Evolutionary conservation across 2,888 invertebrate genomes (phyloP), one percentile per base, ranked within the genome.

Genomic region (Carterocephalus palaemon): DNA sequence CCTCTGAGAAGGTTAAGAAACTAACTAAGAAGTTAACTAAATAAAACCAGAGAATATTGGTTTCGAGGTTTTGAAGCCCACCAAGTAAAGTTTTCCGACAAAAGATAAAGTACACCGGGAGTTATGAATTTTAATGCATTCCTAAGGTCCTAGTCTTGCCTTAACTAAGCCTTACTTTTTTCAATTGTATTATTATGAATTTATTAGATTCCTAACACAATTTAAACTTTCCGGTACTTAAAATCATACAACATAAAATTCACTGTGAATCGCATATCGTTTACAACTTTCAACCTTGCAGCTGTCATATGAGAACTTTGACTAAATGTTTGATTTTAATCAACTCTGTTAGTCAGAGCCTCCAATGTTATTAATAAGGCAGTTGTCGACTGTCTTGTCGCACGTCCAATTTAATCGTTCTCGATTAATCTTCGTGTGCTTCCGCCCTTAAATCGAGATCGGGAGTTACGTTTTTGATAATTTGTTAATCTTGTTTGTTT

Each of bases 281-380:
- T 16, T 9, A 9, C 10, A 2, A n/a, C n/a, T n/a, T 19, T 19
- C 4, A 19, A 20, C 33, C 10, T 0, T 4, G 13, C 36, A 23
- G 9, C n/a, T 28, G 41, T 42, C 33, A 36, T 22, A 53, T 52
- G 31, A 57, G 48, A 56, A 58, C 54, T 56, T 57, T 54, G 7
- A 8, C 29, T 59, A 72, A 62, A 67, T 81, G 80, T 81, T 82
- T 83, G 78, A 75, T 79, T 80, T 82, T 82, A 83, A 83, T 83
- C 79, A 82, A 70, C 73, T 64, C 46, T 53, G 63, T 72, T 63
- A 62, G 56, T 57, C 46, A 47, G 49, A 41, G 49, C 55, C 54
- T 57, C 58, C 45, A 52, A 50, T 59, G 65, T 71, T 69, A 80
- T 80, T 78, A 79, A 82, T 80, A 70, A 73, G 62, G 58, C 54